A percentile compares a stretch with the other conserved stretches of the same genome.
These are phyloP conservation scores for Ophonus ardosiacus DNA, from an alignment of 2,888 invertebrate species.

Conservation along the genomic window DNA sequence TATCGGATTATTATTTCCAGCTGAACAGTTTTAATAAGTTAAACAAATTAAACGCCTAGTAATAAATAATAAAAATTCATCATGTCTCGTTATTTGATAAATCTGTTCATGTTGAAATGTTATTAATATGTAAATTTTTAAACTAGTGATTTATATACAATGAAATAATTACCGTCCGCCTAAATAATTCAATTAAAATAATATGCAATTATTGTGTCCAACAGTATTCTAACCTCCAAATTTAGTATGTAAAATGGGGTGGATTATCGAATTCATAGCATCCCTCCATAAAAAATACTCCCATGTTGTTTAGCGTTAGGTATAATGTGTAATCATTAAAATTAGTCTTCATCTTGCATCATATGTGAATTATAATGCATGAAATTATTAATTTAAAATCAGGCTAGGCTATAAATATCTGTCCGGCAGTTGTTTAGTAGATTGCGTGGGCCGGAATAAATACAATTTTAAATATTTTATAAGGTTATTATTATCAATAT, in stretches of 20 bases:
- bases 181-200: conserved; percentile 58
- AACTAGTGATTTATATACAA: conserved; percentile 52
- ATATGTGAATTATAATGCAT: conserved; percentile 61
- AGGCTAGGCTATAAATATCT: conserved; percentile 37
- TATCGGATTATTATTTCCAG: not conserved
- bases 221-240: not conserved
- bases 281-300: not conserved
- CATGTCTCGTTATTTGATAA: conserved; percentile 44
- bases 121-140: conserved; percentile 58
- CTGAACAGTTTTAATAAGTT: not conserved
- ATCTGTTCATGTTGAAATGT: conserved; percentile 53
- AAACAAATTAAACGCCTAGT: not conserved
- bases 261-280: not conserved
- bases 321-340: conserved; percentile 49
- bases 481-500: conserved; percentile 46
- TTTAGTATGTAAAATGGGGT: conserved; percentile 25
- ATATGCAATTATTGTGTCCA: conserved; percentile 16
- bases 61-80: conserved; percentile 47
- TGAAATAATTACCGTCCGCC: conserved; percentile 49
- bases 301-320: conserved; percentile 6
- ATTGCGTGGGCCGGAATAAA: conserved; percentile 55
- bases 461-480: conserved; percentile 58
- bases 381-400: conserved; percentile 63
- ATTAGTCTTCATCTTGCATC: conserved; percentile 52
- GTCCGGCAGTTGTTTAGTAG: conserved; percentile 27